Conservation (phyloP, 2,888 invertebrate genomes). For the Tubiluchus corallicola region DNA sequence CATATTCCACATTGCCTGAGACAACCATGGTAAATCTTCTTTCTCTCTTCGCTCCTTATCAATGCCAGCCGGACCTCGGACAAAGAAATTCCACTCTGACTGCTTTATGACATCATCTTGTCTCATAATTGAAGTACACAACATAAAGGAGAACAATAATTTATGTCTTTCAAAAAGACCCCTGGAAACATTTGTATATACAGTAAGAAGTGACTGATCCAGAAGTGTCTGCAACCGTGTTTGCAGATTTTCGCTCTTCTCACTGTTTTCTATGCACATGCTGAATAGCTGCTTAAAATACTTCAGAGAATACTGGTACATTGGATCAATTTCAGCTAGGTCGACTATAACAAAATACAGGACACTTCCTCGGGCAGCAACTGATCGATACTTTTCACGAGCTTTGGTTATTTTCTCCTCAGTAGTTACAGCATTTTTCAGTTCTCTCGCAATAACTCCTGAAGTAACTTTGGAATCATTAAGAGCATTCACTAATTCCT, state of each 20-base stretch:
- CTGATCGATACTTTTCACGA: constrained; percentile 29
- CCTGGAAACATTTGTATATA: constrained; percentile 31
- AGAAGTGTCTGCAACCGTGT: constrained; percentile 24
- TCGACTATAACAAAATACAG: constrained; percentile 32
- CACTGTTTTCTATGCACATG: constrained; percentile 25
- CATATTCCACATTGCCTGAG: constrained; percentile 48
- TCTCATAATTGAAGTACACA: constrained; percentile 53
- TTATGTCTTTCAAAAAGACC: constrained; percentile 32
- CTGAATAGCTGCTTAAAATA: constrained; percentile 33
- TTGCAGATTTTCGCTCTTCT: constrained; percentile 22
- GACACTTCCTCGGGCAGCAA: constrained; percentile 30
- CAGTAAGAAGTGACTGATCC: constrained; percentile 23
- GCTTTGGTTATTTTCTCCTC: constrained; percentile 28
- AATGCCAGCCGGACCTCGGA: constrained; percentile 42
- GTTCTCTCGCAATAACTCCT: constrained; percentile 25
- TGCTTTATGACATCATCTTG: constrained; percentile 40
- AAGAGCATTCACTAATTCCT: constrained; percentile 29
- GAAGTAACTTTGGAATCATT: constrained; percentile 33
- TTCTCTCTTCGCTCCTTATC: constrained; percentile 21
- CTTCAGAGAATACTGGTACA: constrained; percentile 33
- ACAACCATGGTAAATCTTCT: constrained; percentile 41
- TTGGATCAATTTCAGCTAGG: constrained; percentile 30
- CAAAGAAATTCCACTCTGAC: constrained; percentile 54
- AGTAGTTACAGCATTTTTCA: constrained; percentile 29
- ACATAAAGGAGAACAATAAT: constrained; percentile 38